Conservation (phyloP, 1,140 invertebrate genomes). For the Venturia canescens region DNA sequence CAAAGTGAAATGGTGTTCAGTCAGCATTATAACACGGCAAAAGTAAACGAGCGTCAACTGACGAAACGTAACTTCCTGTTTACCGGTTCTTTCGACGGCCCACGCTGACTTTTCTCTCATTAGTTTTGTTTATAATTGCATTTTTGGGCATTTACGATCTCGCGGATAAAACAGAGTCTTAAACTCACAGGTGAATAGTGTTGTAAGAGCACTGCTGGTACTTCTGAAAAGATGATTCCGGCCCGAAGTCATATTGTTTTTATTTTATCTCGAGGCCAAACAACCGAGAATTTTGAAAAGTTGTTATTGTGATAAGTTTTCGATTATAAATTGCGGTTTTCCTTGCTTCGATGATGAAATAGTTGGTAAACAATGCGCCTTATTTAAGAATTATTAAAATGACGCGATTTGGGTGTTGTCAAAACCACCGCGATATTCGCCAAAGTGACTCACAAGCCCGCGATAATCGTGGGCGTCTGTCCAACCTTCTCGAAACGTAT, state of each 20-base stretch:
- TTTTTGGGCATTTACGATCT: not conserved
- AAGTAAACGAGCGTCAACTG: not conserved
- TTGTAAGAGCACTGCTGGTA: no score
- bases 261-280: no score
- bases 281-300: no score
- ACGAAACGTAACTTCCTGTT: slow-evolving; percentile 2
- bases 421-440: not conserved
- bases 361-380: not conserved
- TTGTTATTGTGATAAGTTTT: no score
- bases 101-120: not conserved
- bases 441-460: slow-evolving; percentile 1
- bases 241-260: no score
- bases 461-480: slow-evolving; percentile 1
- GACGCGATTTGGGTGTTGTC: not conserved
- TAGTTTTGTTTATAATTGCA: not conserved
- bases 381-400: not conserved
- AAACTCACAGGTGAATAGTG: not conserved
- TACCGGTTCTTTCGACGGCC: not conserved
- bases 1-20: not conserved
- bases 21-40: not conserved
- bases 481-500: not conserved
- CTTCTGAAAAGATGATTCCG: no score
- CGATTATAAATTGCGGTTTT: no score
- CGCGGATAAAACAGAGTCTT: not conserved
- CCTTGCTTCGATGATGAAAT: not conserved